phyloP scores from a whole-genome alignment of 2,888 invertebrate genomes.

The Apodemia mormo region DNA sequence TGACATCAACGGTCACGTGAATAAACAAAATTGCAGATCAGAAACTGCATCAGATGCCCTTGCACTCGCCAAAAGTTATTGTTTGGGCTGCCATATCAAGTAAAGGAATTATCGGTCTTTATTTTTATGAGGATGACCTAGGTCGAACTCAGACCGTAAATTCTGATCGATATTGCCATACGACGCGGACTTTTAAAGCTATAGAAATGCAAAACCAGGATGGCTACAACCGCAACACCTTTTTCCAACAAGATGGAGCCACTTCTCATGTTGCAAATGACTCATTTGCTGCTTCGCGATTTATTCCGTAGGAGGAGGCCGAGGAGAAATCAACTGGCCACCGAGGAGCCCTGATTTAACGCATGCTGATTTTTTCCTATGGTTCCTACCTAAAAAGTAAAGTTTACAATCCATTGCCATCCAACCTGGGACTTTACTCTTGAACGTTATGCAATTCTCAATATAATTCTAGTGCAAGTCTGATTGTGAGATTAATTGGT shows the following conservation, averaged over 20 bases:
- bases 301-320: conserved; percentile 39
- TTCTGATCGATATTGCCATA: conserved; percentile 38
- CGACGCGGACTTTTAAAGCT: conserved; percentile 35
- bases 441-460: no score
- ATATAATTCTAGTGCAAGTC: no score
- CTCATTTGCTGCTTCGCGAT: conserved; percentile 40
- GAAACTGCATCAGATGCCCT: conserved; percentile 37
- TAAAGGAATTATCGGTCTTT: conserved; percentile 33
- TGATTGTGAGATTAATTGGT: no score
- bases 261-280: conserved; percentile 41
- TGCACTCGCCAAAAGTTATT: conserved; percentile 28
- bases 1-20: conserved; percentile 38
- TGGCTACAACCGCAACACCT: conserved; percentile 39
- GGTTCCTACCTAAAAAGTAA: conserved; percentile 37
- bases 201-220: conserved; percentile 39
- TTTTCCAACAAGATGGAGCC: conserved; percentile 42
- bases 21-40: conserved; percentile 33
- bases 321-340: conserved; percentile 40
- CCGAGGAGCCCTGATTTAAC: conserved; percentile 33
- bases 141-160: conserved; percentile 36
- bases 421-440: conserved; percentile 36
- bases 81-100: background rate
- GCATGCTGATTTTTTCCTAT: conserved; percentile 36
- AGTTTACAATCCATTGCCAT: conserved; percentile 32
- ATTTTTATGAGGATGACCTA: conserved; percentile 37